Percentiles rank a stretch among this genome's conserved stretches.
Conservation (phyloP, 2,888 invertebrate genomes). For the Apamea epomidion region DNA sequence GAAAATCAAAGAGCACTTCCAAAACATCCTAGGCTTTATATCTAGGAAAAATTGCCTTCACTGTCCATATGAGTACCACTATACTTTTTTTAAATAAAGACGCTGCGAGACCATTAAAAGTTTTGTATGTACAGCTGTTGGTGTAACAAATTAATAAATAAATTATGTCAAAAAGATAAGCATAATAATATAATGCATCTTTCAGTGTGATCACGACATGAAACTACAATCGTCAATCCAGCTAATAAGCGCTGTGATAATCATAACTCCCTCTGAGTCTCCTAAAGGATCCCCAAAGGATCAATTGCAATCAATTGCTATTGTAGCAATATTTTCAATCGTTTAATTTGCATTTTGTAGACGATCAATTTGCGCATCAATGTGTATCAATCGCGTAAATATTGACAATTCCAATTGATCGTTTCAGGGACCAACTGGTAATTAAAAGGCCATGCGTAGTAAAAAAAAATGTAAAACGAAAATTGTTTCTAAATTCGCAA, state of each 20-base stretch:
- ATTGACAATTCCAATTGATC: background rate
- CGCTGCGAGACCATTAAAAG: background rate
- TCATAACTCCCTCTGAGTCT: too few relatives aligned
- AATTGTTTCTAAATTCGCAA: constrained; percentile 12
- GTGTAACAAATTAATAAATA: background rate
- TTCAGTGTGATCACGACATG: background rate
- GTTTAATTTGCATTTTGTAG: background rate
- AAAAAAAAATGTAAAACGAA: background rate
- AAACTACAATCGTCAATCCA: background rate
- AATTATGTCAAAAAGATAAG: background rate
- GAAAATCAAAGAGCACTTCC: background rate
- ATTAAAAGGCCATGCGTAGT: background rate
- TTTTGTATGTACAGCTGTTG: background rate
- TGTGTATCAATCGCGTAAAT: background rate
- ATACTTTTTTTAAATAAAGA: background rate
- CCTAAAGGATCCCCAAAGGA: too few relatives aligned
- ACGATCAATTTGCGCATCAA: background rate
- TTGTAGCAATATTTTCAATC: background rate
- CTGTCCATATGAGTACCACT: too few relatives aligned
- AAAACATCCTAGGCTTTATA: background rate
- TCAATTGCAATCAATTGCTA: background rate
- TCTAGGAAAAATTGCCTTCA: background rate
- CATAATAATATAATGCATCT: background rate
- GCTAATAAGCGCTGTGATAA: background rate
- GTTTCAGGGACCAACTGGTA: background rate